Conservation (phyloP, 2,113 vertebrate species). For the Puffinus mauretanicus region DNA sequence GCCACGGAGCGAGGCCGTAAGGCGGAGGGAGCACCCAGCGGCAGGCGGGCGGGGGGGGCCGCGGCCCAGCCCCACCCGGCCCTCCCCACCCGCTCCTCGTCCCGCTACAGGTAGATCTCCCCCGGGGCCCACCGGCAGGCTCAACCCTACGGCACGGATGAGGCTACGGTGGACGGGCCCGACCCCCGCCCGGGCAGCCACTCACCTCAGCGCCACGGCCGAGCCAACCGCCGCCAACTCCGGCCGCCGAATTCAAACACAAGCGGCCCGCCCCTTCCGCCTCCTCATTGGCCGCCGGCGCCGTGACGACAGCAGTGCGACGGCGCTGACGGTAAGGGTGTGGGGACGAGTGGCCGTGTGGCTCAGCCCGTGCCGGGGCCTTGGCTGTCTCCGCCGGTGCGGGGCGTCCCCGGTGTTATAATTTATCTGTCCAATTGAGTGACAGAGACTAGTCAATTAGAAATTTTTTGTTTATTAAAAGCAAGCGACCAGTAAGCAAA, state of each 20-base stretch:
- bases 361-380: accelerated
- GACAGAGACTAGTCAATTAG: no score
- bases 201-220: not conserved
- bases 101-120: accelerated
- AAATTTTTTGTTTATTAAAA: no score
- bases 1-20: accelerated
- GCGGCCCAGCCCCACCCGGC: accelerated
- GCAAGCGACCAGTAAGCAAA: no score
- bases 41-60: accelerated
- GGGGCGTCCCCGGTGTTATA: accelerated
- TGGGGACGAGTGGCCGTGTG: accelerated
- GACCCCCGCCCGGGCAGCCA: accelerated
- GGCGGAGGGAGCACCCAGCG: accelerated
- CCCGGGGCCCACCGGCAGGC: accelerated
- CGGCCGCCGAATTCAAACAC: constrained; percentile 70
- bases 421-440: no score
- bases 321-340: not conserved
- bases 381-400: accelerated
- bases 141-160: accelerated
- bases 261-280: not conserved
- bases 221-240: not conserved
- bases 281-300: constrained; percentile 34
- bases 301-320: not conserved
- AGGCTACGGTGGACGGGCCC: accelerated
- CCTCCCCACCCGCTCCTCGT: accelerated